Percentiles rank a stretch among this genome's conserved stretches.
These are phyloP conservation scores for Microctonus hyperodae DNA, from an alignment of 2,888 invertebrate genomes.

Conservation along the genomic window DNA sequence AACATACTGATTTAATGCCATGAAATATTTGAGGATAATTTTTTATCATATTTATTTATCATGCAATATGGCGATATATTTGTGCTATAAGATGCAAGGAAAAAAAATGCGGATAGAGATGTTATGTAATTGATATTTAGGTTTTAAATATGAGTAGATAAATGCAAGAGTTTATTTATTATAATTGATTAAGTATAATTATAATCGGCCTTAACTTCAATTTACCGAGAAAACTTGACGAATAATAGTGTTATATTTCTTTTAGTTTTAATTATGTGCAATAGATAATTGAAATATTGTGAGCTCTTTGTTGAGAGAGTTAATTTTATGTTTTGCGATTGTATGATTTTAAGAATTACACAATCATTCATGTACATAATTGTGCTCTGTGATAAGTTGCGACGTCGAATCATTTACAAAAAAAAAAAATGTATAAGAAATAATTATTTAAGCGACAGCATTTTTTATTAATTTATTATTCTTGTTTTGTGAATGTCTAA, in stretches of 20 bases:
- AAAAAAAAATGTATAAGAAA: not conserved
- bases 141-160: not conserved
- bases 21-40: not conserved
- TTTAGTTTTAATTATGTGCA: not conserved
- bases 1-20: not conserved
- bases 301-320: not conserved
- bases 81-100: not conserved
- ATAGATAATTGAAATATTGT: not conserved
- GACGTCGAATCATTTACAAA: not conserved
- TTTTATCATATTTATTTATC: not conserved
- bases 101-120: not conserved
- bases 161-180: not conserved
- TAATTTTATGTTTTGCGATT: too few relatives aligned
- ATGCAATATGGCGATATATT: not conserved
- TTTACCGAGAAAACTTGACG: too few relatives aligned
- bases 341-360: not conserved
- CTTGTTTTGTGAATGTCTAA: not conserved
- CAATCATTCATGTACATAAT: not conserved
- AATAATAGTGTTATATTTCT: not conserved
- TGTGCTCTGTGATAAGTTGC: slow-evolving; percentile 7
- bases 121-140: slow-evolving; percentile 10
- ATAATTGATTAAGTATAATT: not conserved
- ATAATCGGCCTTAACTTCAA: not conserved
- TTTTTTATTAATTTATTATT: not conserved
- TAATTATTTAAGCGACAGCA: not conserved